Evolutionary conservation across 2,888 invertebrate species (phyloP).

Genomic region (Apotomis capreana): DNA sequence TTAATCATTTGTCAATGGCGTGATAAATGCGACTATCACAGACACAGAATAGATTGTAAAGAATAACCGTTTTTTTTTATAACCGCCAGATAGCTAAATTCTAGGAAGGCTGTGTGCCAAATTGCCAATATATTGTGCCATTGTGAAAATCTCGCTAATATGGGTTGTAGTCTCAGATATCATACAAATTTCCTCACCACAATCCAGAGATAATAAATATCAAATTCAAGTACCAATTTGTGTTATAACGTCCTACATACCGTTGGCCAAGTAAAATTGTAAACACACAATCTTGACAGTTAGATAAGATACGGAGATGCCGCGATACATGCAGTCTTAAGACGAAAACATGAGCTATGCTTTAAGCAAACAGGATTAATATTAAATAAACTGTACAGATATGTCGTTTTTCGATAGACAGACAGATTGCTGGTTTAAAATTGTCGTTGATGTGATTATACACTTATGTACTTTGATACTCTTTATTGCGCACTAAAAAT

Average conservation of each 20-base stretch:
- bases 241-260: conserved; percentile 18
- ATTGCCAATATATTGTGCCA: no score
- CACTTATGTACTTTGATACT: no score
- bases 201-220: conserved; percentile 8
- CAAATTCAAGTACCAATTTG: conserved; percentile 16
- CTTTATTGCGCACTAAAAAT: no score
- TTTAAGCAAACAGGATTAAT: conserved; percentile 34
- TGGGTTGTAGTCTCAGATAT: no score
- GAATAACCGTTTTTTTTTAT: no score
- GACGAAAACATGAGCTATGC: conserved; percentile 43
- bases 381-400: conserved; percentile 10
- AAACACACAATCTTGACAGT: conserved; percentile 35
- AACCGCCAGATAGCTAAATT: no score
- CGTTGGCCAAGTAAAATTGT: conserved; percentile 24
- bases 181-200: background rate
- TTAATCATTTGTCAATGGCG: no score
- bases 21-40: no score
- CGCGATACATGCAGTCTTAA: conserved; percentile 23
- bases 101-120: no score
- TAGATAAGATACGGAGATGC: conserved; percentile 33
- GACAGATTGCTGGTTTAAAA: background rate
- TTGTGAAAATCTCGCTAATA: no score
- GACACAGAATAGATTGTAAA: no score
- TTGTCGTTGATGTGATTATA: no score
- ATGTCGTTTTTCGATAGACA: background rate